Percentiles rank a stretch among this genome's conserved stretches.
phyloP scores from a whole-genome alignment of 2,888 invertebrate genomes.

The Drosophila siamana region DNA sequence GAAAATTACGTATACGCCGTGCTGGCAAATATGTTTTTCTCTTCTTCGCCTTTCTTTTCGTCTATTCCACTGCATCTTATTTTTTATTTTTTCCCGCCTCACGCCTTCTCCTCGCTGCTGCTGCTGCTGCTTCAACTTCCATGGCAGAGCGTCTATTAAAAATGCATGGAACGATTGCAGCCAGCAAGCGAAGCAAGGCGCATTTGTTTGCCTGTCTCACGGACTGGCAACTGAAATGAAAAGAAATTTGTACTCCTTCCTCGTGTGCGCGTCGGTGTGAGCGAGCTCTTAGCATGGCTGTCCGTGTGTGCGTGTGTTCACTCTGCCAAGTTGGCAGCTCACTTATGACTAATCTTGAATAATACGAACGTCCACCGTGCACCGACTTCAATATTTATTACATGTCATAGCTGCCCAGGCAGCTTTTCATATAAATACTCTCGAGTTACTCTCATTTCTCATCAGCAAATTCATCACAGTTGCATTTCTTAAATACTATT shows the following conservation, averaged over 20 bases:
- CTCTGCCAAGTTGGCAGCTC: conserved; percentile 33
- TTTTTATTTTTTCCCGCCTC: background rate
- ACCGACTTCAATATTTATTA: background rate
- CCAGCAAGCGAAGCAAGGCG: conserved; percentile 4
- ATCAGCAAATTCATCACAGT: no score
- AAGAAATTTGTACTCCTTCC: conserved; percentile 43
- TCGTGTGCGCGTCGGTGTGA: background rate
- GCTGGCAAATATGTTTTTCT: conserved; percentile 69
- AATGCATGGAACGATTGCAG: conserved; percentile 58
- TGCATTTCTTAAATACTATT: no score
- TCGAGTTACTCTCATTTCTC: background rate
- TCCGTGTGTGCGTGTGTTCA: background rate
- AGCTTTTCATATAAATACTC: background rate
- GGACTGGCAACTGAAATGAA: conserved; percentile 44
- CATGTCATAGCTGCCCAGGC: background rate
- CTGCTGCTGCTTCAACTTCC: conserved; percentile 6
- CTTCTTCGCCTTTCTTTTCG: conserved; percentile 3
- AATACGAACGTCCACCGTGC: conserved; percentile 3
- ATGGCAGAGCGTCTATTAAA: conserved; percentile 55
- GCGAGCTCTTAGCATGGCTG: no score
- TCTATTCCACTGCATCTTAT: conserved; percentile 7
- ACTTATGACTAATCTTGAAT: conserved; percentile 34
- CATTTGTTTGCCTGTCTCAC: conserved; percentile 35
- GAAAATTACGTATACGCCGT: conserved; percentile 75
- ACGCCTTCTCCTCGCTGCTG: no score